A percentile compares a stretch with the other conserved stretches of the same genome.
phyloP scores from a whole-genome alignment of 2,113 vertebrate species.

The Melanerpes formicivorus region DNA sequence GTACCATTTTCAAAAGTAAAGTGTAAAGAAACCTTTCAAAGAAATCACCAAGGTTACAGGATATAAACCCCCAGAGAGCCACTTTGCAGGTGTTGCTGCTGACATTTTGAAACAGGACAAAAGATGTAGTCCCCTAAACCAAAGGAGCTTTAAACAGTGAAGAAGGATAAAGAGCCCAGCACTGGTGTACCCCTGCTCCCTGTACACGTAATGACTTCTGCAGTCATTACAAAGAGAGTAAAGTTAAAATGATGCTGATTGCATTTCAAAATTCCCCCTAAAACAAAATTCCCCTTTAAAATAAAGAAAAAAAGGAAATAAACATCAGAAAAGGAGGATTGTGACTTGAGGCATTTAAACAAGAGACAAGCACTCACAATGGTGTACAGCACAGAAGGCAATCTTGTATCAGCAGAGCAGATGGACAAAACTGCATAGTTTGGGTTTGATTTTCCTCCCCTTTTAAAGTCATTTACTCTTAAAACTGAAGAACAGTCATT shows the following conservation, averaged over 20 bases:
- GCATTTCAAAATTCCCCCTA: not conserved
- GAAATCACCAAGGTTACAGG: not conserved
- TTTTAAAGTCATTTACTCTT: constrained; percentile 37
- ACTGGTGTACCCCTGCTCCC: not conserved
- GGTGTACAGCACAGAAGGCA: not conserved
- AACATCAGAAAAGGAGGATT: not conserved
- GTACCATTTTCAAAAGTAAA: not conserved
- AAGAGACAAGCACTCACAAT: not conserved
- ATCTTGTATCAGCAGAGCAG: not conserved
- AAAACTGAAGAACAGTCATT: not conserved
- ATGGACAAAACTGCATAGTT: not conserved
- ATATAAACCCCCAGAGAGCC: not conserved
- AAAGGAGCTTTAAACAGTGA: not conserved
- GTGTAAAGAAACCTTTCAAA: not conserved
- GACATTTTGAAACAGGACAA: not conserved
- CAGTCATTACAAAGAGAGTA: not conserved
- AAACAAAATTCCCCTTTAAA: too few species aligned
- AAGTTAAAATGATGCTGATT: not conserved
- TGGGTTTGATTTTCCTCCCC: not conserved
- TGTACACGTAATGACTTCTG: not conserved
- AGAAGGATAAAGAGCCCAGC: not conserved
- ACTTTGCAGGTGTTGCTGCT: not conserved
- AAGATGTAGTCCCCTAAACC: not conserved
- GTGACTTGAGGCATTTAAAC: not conserved
- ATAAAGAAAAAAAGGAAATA: not conserved